Percentiles rank a stretch among this genome's conserved stretches.
phyloP scores from a whole-genome alignment of 1,140 invertebrate species.

The Trissolcus basalis region DNA sequence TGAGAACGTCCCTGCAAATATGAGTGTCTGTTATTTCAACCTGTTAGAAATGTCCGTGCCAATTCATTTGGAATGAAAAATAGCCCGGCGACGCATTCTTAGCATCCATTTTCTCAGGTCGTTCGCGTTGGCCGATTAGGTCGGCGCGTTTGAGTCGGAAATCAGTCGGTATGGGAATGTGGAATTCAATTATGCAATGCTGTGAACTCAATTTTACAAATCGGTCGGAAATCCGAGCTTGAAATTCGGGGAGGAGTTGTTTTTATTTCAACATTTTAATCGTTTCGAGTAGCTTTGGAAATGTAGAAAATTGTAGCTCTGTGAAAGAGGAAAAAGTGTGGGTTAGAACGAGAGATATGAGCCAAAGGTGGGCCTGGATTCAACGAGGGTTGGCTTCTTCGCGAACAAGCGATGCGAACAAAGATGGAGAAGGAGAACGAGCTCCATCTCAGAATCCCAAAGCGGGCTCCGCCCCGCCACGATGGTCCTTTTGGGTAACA shows the following conservation, averaged over 20 bases:
- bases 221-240: constrained; percentile 3
- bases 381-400: constrained; percentile 69
- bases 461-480: constrained; percentile 68
- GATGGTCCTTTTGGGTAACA: constrained; percentile 64
- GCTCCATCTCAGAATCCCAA: constrained; percentile 69
- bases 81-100: constrained; percentile 46
- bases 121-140: constrained; percentile 5
- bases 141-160: constrained; percentile 19
- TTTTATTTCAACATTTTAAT: no score
- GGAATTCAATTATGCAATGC: constrained; percentile 25
- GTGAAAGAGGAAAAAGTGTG: constrained; percentile 52
- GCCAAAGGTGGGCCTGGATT: constrained; percentile 64
- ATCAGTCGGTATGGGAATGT: constrained; percentile 6
- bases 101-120: constrained; percentile 59
- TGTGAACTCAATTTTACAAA: constrained; percentile 8
- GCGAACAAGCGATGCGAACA: constrained; percentile 63
- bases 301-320: constrained; percentile 26
- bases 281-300: constrained; percentile 43
- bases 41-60: constrained; percentile 40
- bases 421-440: constrained; percentile 72
- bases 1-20: no score
- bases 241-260: background rate
- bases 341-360: constrained; percentile 52
- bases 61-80: constrained; percentile 70
- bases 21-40: no score